These are phyloP conservation scores for Coluber constrictor DNA, from an alignment of 2,797 vertebrate species.

Conservation along the genomic window DNA sequence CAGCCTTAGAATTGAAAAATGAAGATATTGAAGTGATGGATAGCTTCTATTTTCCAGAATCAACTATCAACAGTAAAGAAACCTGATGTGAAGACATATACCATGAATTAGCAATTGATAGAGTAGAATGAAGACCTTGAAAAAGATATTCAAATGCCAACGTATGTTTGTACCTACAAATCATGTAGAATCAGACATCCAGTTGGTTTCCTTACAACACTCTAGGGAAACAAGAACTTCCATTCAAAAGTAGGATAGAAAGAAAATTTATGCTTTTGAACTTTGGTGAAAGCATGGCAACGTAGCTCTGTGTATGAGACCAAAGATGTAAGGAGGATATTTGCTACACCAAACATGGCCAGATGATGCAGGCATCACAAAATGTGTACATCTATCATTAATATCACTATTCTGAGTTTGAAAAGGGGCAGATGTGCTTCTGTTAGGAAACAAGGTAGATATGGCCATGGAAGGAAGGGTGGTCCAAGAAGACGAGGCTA, in stretches of 20 bases:
- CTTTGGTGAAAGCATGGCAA: background rate
- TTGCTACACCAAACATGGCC: background rate
- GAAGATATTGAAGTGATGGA: background rate
- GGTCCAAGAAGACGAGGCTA: background rate
- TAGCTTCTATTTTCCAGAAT: background rate
- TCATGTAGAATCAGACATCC: background rate
- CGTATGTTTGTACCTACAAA: background rate
- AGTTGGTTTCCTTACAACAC: background rate
- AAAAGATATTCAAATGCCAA: background rate
- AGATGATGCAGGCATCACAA: background rate
- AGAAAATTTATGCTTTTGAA: background rate
- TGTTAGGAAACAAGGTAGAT: background rate
- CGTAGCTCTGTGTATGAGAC: background rate
- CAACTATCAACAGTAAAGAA: background rate
- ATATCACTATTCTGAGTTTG: background rate
- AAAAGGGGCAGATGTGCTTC: background rate
- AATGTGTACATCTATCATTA: background rate
- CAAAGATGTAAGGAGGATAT: background rate
- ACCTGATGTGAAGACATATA: background rate
- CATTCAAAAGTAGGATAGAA: background rate
- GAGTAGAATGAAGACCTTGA: background rate
- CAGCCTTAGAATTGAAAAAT: background rate
- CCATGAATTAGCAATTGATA: background rate
- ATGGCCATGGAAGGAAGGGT: background rate
- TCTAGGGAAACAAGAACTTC: background rate